Evolutionary conservation across 1,140 invertebrate species (phyloP), one percentile per base, ranked within the genome.

Genomic region (Procambarus virginalis): DNA sequence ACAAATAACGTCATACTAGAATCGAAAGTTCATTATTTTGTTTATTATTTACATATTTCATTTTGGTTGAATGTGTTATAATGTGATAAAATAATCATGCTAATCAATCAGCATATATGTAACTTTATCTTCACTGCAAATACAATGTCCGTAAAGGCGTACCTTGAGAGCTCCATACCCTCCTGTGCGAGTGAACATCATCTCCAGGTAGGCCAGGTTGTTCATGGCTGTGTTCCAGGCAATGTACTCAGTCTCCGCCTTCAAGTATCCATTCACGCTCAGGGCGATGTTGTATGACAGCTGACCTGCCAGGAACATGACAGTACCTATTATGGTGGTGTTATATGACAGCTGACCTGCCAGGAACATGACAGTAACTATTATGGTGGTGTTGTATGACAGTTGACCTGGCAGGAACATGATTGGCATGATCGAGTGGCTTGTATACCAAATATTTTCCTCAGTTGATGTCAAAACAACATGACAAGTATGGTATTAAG

Each of bases 91-190:
- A 0, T 1, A 45, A 10, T 4, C 55, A 64, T 2, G 17, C 14
- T 64, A 20, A 64, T 6, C 10, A 17, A 46, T 14, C 4, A 14
- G 6, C 22, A 60, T 10, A 73, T 49, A 48, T 22, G 49, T 55
- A 70, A 46, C n/a, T 10, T 58, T 78, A 55, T 45, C 12, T 60
- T 68, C 45, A 46, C 6, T 70, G 10, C 46, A 34, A 17, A 73
- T 83, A 45, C 58, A 48, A n/a, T 45, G 14, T 22, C 8, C 5
- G 12, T 5, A 17, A 46, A 14, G 10, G 48, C 81, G 68, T 51
- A 92, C 90, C 92, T 85, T 86, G 9, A 92, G 82, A 12, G 77
- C 22, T 5, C 86, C 92, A 64, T 91, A 92, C 0, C 83, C 92
- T n/a, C 84, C 76, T 3, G 68, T 86, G 0, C 86, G 64, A 17